These are phyloP conservation scores for Cynocephalus volans DNA, from an alignment of 2,113 vertebrate genomes.

Conservation along the genomic window DNA sequence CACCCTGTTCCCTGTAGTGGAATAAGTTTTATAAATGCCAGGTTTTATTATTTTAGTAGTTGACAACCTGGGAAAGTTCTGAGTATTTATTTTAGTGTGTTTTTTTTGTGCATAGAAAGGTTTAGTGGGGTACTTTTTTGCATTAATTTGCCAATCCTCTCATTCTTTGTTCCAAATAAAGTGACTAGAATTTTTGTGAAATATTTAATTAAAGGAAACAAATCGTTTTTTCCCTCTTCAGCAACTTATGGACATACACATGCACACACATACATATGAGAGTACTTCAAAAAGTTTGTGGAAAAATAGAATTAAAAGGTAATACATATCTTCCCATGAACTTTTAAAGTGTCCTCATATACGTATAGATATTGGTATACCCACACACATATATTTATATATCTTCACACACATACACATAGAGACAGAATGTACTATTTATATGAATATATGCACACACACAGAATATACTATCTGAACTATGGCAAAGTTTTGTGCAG, in stretches of 20 bases:
- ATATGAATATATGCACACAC: background rate
- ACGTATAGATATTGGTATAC: background rate
- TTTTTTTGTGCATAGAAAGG: conserved; percentile 4
- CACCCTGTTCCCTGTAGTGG: background rate
- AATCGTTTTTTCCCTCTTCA: background rate
- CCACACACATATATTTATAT: background rate
- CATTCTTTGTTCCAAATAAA: conserved; percentile 83
- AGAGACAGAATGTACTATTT: conserved; percentile 26
- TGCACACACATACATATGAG: background rate
- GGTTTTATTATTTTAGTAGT: conserved; percentile 79
- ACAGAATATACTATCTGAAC: conserved; percentile 19
- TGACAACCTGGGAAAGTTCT: conserved; percentile 38
- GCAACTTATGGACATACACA: background rate
- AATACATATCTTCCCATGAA: no score
- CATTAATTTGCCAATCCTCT: conserved; percentile 66
- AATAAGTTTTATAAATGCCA: conserved; percentile 66
- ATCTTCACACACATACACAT: background rate
- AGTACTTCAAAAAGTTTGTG: no score
- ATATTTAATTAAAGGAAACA: conserved; percentile 58
- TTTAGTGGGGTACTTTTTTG: conserved; percentile 45
- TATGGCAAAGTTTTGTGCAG: conserved; percentile 15
- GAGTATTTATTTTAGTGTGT: conserved; percentile 85
- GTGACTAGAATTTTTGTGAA: conserved; percentile 71
- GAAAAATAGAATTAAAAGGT: no score
- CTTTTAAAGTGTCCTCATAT: no score